Evolutionary conservation across 2,888 invertebrate genomes (phyloP), one percentile per base, ranked within the genome.

Genomic region (Xestia ashworthii): DNA sequence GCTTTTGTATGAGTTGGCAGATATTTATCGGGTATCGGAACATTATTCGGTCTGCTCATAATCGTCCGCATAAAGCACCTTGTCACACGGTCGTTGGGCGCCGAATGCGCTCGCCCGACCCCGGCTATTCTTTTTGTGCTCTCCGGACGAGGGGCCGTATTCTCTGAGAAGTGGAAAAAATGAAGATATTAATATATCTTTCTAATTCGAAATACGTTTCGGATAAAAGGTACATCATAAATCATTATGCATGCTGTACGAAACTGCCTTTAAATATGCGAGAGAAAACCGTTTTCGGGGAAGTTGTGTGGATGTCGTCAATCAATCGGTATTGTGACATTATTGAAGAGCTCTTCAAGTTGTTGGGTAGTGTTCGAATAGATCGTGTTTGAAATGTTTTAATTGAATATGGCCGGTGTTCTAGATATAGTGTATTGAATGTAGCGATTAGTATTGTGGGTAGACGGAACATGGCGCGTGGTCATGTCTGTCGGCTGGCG

Each of bases 1-100:
- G 95, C 96, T 96, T 96, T 96, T 96, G 96, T 96, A 96, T 96
- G 96, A 96, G 96, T 95, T 96, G 96, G 96, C 96, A 96, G 96
- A 96, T 96, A 96, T 96, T 96, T 96, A 96, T 96, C 96, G 96
- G 94, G 94, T 95, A 96, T 95, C 92, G 95, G 94, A 95, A 96
- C 96, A 96, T 96, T 96, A 96, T 96, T 96, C 95, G 96, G 95
- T 95, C 93, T 92, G 95, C 93, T 95, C 95, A 95, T 96, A 96
- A 96, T 95, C 96, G 95, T 95, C 94, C 93, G 94, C 96, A 96
- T 96, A 96, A 96, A 96, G 96, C 96, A 96, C 96, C 96, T 95
- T 96, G 96, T 96, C 96, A 96, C 96, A 96, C 96, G 96, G 93
- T 95, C 95, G 95, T 96, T 96, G 96, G 95, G 95, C 96, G 95